phyloP scores from a whole-genome alignment of 2,888 invertebrate genomes.

The Sminthurinus aureus region DNA sequence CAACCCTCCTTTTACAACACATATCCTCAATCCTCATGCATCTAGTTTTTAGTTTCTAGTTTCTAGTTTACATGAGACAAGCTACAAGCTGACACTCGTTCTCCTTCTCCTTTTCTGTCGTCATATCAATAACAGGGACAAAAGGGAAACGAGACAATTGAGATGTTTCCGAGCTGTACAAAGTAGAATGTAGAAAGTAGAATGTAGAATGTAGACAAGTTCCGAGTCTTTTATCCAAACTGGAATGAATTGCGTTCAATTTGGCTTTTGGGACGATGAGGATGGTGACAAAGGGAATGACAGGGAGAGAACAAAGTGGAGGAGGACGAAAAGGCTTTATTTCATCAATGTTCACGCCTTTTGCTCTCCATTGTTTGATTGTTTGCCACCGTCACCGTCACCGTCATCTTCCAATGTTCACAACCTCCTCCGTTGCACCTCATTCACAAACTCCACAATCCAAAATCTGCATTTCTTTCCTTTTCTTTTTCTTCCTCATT shows the following conservation, averaged over 20 bases:
- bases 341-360: constrained; percentile 39
- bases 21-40: too few species aligned
- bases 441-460: too few species aligned
- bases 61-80: too few species aligned
- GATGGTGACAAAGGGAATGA: too few species aligned
- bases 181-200: too few species aligned
- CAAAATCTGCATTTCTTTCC: neutral
- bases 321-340: constrained; percentile 21
- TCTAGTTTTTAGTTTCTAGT: too few species aligned
- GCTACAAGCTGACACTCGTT: neutral
- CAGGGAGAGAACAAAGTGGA: neutral
- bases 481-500: neutral
- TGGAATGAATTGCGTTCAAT: too few species aligned
- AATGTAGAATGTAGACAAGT: constrained; percentile 8
- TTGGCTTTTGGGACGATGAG: neutral
- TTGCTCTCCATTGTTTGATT: constrained; percentile 6
- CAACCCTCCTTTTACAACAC: too few species aligned
- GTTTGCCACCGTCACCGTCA: constrained; percentile 12
- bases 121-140: constrained; percentile 2
- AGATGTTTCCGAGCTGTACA: constrained; percentile 28
- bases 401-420: neutral
- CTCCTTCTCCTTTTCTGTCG: neutral
- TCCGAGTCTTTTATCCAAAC: neutral
- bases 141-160: constrained; percentile 22
- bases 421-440: constrained; percentile 5